Base-by-base conservation (phyloP, 2,113 vertebrate genomes). In the Python bivittatus region DNA sequence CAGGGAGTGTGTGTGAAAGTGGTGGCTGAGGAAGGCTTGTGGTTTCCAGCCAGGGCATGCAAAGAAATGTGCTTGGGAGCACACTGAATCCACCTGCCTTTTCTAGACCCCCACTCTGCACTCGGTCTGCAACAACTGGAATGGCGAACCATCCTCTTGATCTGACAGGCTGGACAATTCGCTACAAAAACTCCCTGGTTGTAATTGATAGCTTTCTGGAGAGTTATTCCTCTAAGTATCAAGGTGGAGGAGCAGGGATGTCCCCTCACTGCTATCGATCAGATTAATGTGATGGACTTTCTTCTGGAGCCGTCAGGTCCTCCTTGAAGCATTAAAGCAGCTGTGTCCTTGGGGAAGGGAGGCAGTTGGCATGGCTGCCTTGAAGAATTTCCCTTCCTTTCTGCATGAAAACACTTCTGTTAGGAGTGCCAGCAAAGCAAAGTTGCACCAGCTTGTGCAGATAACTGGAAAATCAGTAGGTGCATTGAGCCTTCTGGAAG, bases 141-240 rank as follows among this genome's bases (percentile, higher is more conserved):
- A 6, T 48, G 48, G 48, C 2, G 7, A 6, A 48, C 7, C 48
- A 48, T 48, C 44, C 5, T 48, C 44, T 48, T 48, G 44, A 48
- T 48, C 48, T 5, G 48, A 48, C 48, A 48, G 5, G 48, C 48
- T 6, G 48, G 48, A 48, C 4, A 4, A 6, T 48, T 84, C 38
- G 44, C 3, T 54, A 7, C 0, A 0, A 23, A 1, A 84, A 54
- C n/a, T 48, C 48, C 57, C 58, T 23, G 6, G 0, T 0, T 88
- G 48, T 22, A 64, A 7, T 12, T 60, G 29, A 87, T 91, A 38
- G 33, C 91, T 83, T 85, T 0, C 0, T 38, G 11, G 92, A 60
- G 83, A 68, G 33, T 44, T 42, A 84, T 54, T 84, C n/a, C 89
- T 83, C 61, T 93, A 83, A 83, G 38, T 58, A 61, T 12, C 57